phyloP scores from a whole-genome alignment of 2,113 vertebrate species.

The Lampris megalopsis region DNA sequence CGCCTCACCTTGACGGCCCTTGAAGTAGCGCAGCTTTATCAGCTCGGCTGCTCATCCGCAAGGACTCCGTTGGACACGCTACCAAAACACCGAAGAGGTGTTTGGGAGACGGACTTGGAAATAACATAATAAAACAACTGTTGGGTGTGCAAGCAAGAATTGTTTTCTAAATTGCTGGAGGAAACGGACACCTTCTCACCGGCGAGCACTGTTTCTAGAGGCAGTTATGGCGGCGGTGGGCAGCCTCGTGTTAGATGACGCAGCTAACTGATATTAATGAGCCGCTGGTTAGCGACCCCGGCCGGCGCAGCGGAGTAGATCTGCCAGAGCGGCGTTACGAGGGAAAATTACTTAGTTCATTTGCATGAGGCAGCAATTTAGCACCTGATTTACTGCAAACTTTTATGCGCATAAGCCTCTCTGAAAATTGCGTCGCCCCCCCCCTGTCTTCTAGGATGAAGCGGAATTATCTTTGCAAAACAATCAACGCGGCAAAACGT shows the following conservation, averaged over 20 bases:
- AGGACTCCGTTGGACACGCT: conserved; percentile 41
- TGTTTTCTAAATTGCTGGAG: background rate
- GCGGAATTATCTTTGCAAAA: background rate
- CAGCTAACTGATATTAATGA: conserved; percentile 22
- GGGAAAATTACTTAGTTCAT: conserved; percentile 44
- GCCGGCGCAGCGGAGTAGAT: conserved; percentile 15
- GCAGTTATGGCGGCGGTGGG: conserved; percentile 2
- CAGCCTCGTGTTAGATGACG: background rate
- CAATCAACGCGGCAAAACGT: background rate
- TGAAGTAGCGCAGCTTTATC: conserved; percentile 57
- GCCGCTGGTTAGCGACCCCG: conserved; percentile 13
- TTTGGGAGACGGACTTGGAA: conserved; percentile 14
- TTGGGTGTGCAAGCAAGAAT: background rate
- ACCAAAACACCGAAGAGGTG: conserved; percentile 33
- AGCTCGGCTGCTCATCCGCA: conserved; percentile 16
- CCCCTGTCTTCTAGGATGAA: conserved; percentile 16
- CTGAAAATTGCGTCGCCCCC: conserved; percentile 6
- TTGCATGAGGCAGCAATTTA: conserved; percentile 39
- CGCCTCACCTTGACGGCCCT: conserved; percentile 64
- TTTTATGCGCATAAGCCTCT: conserved; percentile 29
- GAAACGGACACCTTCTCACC: background rate
- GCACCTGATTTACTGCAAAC: conserved; percentile 38
- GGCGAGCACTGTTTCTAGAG: background rate
- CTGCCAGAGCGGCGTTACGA: conserved; percentile 40
- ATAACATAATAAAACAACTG: background rate